Percentiles rank a stretch among this genome's conserved stretches.
phyloP scores from a whole-genome alignment of 1,140 invertebrate genomes.

The Pseudomyrmex flavicornis region DNA sequence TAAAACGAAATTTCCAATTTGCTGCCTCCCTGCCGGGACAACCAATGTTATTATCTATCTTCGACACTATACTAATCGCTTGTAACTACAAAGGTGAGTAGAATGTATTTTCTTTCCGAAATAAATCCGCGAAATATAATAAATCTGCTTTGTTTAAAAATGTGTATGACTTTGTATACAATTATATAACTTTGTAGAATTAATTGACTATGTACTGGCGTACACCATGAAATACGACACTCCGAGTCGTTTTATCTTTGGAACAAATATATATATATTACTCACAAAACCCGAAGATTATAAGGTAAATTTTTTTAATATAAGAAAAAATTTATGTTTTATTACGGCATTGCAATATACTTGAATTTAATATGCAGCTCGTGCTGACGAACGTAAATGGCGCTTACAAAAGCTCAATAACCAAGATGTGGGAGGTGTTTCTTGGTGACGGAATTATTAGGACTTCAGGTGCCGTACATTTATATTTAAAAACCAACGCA shows the following conservation, averaged over 20 bases:
- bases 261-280: background rate
- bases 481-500: background rate
- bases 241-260: background rate
- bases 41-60: background rate
- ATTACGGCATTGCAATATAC: background rate
- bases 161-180: background rate
- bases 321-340: background rate
- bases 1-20: conserved; percentile 16
- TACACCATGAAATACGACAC: background rate
- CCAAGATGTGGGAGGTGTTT: background rate
- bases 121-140: background rate
- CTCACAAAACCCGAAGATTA: conserved; percentile 25
- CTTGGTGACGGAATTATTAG: conserved; percentile 24
- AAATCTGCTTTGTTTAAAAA: too few relatives aligned
- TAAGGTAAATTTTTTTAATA: conserved; percentile 5
- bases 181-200: conserved; percentile 8
- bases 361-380: background rate
- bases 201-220: background rate
- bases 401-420: background rate
- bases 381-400: conserved; percentile 2
- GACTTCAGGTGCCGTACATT: conserved; percentile 1
- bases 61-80: background rate
- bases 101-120: background rate
- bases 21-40: background rate
- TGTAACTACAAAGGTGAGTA: conserved; percentile 2